Conservation (phyloP, 2,797 vertebrate species). For the Hozukius guyotensis region DNA sequence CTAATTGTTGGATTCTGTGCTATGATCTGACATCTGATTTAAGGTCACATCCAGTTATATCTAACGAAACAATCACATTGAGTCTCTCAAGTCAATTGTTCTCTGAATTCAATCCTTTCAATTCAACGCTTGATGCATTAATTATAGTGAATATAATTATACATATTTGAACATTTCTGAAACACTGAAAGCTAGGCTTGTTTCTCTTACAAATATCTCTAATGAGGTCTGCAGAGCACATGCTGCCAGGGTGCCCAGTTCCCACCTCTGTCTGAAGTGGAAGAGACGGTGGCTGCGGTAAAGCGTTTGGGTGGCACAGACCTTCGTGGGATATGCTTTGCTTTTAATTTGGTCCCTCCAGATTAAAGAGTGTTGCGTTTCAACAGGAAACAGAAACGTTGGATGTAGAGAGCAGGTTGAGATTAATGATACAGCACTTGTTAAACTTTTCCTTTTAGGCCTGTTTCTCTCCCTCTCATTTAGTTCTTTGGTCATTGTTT, state of each 20-base stretch:
- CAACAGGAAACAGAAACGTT: constrained; percentile 55
- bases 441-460: constrained; percentile 43
- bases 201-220: not conserved
- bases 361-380: constrained; percentile 67
- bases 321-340: constrained; percentile 36
- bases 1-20: not conserved
- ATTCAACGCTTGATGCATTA: not conserved
- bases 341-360: constrained; percentile 70
- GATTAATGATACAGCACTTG: constrained; percentile 45
- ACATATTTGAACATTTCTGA: not conserved
- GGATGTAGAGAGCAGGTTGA: constrained; percentile 32
- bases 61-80: not conserved
- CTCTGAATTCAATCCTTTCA: not conserved
- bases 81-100: not conserved
- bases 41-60: not conserved
- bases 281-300: constrained; percentile 43
- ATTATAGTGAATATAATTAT: not conserved
- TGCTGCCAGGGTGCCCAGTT: constrained; percentile 17
- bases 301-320: constrained; percentile 60
- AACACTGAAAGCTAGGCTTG: not conserved
- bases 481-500: constrained; percentile 46
- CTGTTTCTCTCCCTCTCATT: constrained; percentile 42
- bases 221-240: constrained; percentile 30
- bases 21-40: not conserved
- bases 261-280: constrained; percentile 19